Base-by-base conservation (phyloP, 2,113 vertebrate species). In the Prunella fulvescens region DNA sequence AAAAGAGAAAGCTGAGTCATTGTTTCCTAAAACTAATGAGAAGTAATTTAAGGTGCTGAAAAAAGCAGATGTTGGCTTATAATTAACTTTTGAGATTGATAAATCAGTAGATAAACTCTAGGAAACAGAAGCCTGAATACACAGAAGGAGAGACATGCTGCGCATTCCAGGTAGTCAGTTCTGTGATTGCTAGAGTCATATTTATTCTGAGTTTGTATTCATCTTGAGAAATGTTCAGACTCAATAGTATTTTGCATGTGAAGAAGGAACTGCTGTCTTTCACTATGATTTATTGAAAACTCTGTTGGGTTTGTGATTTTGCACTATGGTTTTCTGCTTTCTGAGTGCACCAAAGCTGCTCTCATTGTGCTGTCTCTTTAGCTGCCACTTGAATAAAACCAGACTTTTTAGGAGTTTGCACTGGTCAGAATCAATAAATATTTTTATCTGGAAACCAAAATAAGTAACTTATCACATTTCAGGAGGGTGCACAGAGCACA, bases 381-480 rank as follows among this genome's bases (percentile, higher is more conserved):
- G 64, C 85, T 97, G 90, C 65, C 91, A 56, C 80, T 51, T 35
- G 86, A 97, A 88, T 95, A 94, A 93, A 96, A 88, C 35, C 60
- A 92, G 69, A 48, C 67, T 95, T 96, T 97, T 95, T 90, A 90
- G 95, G 94, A 92, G 35, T 86, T 90, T 93, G 57, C 11, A 2
- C 81, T 96, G 94, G 96, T 97, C 96, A 92, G 72, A 97, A 95
- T 80, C 8, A 40, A 97, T 98, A 84, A 96, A 97, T 97, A 95
- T 98, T 98, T 98, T 98, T 95, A 98, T 97, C 94, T 97, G 90
- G 67, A 77, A 91, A 90, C 92, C 88, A 93, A 97, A 97, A 97
- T 89, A 97, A 96, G 94, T 94, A 96, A 96, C 90, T 88, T 82
- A 35, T 6, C 73, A 82, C 81, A 64, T 77, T 85, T 97, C 37